A percentile compares a stretch with the other conserved stretches of the same genome.
Evolutionary conservation across 2,888 invertebrate genomes (phyloP).

Genomic region (Tiphia femorata): DNA sequence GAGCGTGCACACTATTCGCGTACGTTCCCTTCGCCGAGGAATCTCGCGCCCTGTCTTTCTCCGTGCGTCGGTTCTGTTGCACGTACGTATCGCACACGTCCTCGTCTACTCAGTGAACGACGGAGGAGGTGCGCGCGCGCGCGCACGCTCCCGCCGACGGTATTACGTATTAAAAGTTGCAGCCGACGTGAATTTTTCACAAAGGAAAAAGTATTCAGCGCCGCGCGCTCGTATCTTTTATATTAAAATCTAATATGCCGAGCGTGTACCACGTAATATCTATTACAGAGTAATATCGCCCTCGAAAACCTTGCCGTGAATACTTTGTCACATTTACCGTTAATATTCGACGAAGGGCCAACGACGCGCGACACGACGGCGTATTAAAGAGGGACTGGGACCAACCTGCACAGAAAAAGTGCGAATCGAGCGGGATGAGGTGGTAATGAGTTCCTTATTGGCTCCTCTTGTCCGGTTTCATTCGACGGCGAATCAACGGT

Average conservation of each 20-base stretch:
- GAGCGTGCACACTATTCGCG: not conserved
- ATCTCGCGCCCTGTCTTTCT: slow-evolving; percentile 23
- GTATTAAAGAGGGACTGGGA: slow-evolving; percentile 42
- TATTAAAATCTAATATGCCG: slow-evolving; percentile 58
- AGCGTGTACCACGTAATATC: slow-evolving; percentile 55
- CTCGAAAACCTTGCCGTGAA: slow-evolving; percentile 52
- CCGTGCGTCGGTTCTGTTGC: slow-evolving; percentile 33
- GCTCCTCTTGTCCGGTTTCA: no score
- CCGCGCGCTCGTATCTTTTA: slow-evolving; percentile 50
- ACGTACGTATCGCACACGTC: slow-evolving; percentile 28
- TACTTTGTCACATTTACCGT: slow-evolving; percentile 54
- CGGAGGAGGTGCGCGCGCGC: no score
- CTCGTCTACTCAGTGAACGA: slow-evolving; percentile 28
- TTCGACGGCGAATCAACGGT: no score
- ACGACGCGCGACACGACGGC: no score
- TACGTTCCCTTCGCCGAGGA: slow-evolving; percentile 28
- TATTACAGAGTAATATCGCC: slow-evolving; percentile 59
- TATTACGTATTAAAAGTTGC: slow-evolving; percentile 55
- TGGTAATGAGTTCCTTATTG: not conserved
- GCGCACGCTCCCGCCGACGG: slow-evolving; percentile 40
- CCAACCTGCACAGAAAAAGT: slow-evolving; percentile 1
- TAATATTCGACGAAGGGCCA: slow-evolving; percentile 44
- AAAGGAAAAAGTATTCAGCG: slow-evolving; percentile 52
- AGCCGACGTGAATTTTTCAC: slow-evolving; percentile 53
- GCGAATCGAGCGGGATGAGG: not conserved